phyloP scores from a whole-genome alignment of 1,140 invertebrate genomes.

The Carposina sasakii region DNA sequence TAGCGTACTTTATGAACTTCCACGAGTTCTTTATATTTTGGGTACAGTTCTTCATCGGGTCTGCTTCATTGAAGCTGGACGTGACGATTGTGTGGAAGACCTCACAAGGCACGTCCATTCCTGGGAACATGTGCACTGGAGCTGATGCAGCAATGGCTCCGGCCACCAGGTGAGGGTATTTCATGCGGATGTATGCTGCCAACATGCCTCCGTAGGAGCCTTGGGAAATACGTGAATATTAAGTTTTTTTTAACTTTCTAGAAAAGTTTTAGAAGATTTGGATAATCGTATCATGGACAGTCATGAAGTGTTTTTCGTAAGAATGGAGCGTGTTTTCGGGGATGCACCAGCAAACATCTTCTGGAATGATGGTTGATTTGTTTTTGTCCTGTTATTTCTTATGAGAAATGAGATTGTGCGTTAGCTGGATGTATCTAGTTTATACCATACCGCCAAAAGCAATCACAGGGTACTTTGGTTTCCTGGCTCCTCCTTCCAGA shows the following conservation, averaged over 20 bases:
- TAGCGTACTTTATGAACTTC: conserved; percentile 80
- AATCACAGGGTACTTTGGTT: conserved; percentile 81
- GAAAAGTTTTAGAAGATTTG: too few relatives aligned
- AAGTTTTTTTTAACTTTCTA: too few relatives aligned
- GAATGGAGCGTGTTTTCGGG: too few relatives aligned
- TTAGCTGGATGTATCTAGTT: too few relatives aligned
- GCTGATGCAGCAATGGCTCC: conserved; percentile 97
- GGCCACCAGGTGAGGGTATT: conserved; percentile 91
- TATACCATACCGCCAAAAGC: conserved; percentile 91
- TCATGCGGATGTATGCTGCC: conserved; percentile 95
- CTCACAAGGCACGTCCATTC: conserved; percentile 85
- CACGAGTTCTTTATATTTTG: conserved; percentile 86
- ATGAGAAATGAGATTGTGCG: too few relatives aligned
- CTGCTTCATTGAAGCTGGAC: conserved; percentile 78
- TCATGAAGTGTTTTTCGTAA: too few relatives aligned
- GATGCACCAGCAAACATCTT: too few relatives aligned
- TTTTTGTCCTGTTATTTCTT: too few relatives aligned
- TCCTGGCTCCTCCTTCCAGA: conserved; percentile 63
- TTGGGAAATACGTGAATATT: conserved; percentile 21
- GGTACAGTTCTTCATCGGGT: conserved; percentile 79
- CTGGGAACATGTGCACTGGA: conserved; percentile 92
- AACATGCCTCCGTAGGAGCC: conserved; percentile 98
- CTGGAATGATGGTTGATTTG: too few relatives aligned
- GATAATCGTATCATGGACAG: too few relatives aligned
- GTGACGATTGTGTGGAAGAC: conserved; percentile 87